Percentiles rank a stretch among this genome's conserved stretches.
Evolutionary conservation across 2,797 vertebrate species (phyloP).

Genomic region (Allobates femoralis): DNA sequence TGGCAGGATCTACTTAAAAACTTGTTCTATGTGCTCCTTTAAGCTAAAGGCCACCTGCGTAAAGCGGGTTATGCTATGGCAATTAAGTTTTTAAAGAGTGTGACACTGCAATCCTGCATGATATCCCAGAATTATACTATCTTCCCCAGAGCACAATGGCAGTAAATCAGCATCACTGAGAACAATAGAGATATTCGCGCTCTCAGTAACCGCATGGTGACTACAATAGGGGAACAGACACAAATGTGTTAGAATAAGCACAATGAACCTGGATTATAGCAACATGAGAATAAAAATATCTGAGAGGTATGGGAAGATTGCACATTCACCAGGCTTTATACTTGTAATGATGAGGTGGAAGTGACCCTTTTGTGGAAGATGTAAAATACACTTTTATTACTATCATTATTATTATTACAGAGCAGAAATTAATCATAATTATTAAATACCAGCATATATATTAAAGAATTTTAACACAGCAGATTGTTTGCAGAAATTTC

Average conservation of each 20-base stretch:
- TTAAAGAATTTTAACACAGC: too few relatives aligned
- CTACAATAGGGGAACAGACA: slow-evolving; percentile 18
- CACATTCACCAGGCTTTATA: slow-evolving; percentile 6
- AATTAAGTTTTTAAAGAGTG: slow-evolving; percentile 3
- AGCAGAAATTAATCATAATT: too few relatives aligned
- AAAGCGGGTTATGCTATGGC: background rate
- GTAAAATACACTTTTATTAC: background rate
- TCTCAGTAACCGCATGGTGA: slow-evolving; percentile 13
- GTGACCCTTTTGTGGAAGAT: background rate
- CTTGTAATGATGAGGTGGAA: background rate
- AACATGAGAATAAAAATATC: slow-evolving; percentile 14
- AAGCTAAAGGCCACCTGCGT: slow-evolving; percentile 19
- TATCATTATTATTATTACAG: too few relatives aligned
- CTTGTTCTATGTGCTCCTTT: background rate
- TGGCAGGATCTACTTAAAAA: slow-evolving; percentile 15
- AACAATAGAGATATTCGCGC: slow-evolving; percentile 33
- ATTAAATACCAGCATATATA: too few relatives aligned
- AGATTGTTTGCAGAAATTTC: too few relatives aligned
- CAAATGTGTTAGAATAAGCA: slow-evolving; percentile 31
- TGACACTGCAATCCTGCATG: slow-evolving; percentile 39
- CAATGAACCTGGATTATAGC: slow-evolving; percentile 29
- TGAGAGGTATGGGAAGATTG: slow-evolving; percentile 1
- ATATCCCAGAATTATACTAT: slow-evolving; percentile 18
- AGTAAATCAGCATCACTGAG: slow-evolving; percentile 16
- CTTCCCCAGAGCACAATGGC: slow-evolving; percentile 34